These are phyloP conservation scores for Antechinus flavipes DNA, from an alignment of 2,113 vertebrate species.

Conservation along the genomic window DNA sequence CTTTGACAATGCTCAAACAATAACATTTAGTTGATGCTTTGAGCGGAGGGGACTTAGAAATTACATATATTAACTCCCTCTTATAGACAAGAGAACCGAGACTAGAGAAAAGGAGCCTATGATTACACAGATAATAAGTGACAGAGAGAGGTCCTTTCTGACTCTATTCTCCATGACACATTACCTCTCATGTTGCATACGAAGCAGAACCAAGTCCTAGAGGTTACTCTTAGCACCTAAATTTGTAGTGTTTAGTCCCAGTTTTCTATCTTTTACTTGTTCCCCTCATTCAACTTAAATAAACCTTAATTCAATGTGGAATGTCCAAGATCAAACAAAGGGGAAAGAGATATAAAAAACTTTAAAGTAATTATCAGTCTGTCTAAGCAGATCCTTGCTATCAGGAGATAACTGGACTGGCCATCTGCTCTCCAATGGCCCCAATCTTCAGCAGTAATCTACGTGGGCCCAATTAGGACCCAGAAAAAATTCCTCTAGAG, in stretches of 20 bases:
- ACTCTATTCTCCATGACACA: background rate
- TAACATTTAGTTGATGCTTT: background rate
- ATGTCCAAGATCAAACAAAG: background rate
- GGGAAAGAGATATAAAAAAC: background rate
- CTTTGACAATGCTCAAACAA: background rate
- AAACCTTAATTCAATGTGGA: background rate
- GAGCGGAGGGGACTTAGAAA: background rate
- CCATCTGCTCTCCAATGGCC: background rate
- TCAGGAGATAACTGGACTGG: constrained; percentile 1
- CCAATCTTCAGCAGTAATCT: background rate
- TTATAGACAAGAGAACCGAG: background rate
- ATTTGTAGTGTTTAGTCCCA: background rate
- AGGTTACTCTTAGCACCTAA: background rate
- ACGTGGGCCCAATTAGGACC: background rate
- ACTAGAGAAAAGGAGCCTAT: background rate
- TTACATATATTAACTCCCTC: background rate
- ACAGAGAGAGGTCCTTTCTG: background rate
- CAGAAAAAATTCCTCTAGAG: background rate
- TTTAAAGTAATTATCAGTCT: background rate
- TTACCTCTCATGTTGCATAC: background rate
- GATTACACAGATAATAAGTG: background rate
- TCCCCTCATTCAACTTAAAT: background rate
- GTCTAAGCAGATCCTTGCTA: background rate
- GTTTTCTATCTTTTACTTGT: background rate
- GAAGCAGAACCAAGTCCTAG: background rate